A percentile compares a stretch with the other conserved stretches of the same genome.
phyloP scores from a whole-genome alignment of 2,113 vertebrate species.

The Ramphastos sulfuratus region DNA sequence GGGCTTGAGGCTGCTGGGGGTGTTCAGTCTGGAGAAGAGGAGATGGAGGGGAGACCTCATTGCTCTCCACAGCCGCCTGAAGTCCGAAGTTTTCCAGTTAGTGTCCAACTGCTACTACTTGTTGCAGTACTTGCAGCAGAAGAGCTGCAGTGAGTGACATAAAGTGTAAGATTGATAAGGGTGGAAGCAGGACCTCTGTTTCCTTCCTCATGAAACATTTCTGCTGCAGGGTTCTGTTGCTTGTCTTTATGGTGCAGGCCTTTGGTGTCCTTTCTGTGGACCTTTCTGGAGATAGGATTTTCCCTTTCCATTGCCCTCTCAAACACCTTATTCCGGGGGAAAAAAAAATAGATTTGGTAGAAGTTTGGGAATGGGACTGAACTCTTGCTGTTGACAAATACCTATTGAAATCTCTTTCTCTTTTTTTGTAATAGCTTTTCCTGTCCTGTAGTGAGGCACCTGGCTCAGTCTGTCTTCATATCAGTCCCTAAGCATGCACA shows the following conservation, averaged over 20 bases:
- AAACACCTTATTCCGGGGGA: neutral
- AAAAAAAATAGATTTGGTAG: neutral
- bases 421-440: neutral
- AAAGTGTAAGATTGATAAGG: no score
- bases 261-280: neutral
- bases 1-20: no score
- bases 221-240: neutral
- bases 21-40: no score
- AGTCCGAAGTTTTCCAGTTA: accelerated
- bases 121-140: accelerated
- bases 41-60: no score
- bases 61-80: no score
- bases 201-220: accelerated
- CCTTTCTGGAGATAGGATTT: neutral
- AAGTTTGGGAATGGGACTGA: accelerated
- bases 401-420: neutral
- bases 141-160: accelerated
- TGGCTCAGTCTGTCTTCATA: neutral
- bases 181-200: no score
- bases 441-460: neutral
- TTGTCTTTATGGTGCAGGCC: neutral
- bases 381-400: neutral
- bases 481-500: neutral
- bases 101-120: neutral
- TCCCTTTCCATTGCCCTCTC: neutral